Conservation (phyloP, 2,888 invertebrate species). For the Myopa tessellatipennis region DNA sequence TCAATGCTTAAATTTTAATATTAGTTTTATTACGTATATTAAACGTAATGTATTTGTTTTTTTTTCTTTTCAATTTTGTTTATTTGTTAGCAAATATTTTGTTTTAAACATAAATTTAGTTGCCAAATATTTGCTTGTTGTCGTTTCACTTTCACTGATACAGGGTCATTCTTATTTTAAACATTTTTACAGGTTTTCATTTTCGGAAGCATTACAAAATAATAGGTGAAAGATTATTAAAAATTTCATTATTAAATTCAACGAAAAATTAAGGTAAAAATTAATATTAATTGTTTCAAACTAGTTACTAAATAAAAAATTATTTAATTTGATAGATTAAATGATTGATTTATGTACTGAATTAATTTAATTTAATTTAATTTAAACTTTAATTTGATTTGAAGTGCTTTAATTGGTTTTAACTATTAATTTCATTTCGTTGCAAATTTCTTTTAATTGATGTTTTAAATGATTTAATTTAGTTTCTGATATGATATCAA, state of each 20-base stretch:
- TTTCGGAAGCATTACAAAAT: too few relatives aligned
- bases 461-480: not conserved
- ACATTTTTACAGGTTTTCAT: not conserved
- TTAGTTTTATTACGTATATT: not conserved
- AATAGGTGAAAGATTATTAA: too few relatives aligned
- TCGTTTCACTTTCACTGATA: not conserved
- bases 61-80: conserved; percentile 8
- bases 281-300: too few relatives aligned
- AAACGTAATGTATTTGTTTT: not conserved
- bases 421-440: not conserved
- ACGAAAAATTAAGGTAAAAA: too few relatives aligned
- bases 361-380: too few relatives aligned
- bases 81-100: not conserved
- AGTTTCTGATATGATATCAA: too few relatives aligned
- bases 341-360: too few relatives aligned
- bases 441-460: not conserved
- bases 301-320: too few relatives aligned
- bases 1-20: conserved; percentile 7
- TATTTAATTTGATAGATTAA: too few relatives aligned
- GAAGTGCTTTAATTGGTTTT: too few relatives aligned
- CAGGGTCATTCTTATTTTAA: not conserved
- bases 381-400: too few relatives aligned
- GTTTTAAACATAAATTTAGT: not conserved
- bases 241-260: too few relatives aligned
- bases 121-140: conserved; percentile 2